phyloP scores from a whole-genome alignment of 2,113 vertebrate genomes.

The Malurus elegans region DNA sequence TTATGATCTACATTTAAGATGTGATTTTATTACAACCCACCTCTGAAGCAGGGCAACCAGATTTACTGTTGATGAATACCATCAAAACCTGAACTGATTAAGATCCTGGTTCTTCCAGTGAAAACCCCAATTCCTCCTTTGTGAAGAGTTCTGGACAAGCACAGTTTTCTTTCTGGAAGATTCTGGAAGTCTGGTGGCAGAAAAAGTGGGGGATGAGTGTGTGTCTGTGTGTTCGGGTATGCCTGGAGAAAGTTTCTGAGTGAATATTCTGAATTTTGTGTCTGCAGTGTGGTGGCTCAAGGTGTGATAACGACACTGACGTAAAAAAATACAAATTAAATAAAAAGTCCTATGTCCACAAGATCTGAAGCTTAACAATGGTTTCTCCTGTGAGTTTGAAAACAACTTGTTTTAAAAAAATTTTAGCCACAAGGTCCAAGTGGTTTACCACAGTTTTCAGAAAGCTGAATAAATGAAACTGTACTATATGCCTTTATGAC shows the following conservation, averaged over 20 bases:
- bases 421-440: not conserved
- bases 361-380: not conserved
- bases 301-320: not conserved
- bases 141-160: not conserved
- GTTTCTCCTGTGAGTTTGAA: not conserved
- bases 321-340: not conserved
- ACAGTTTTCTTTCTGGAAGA: not conserved
- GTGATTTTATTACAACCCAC: not conserved
- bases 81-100: not conserved
- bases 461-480: not conserved
- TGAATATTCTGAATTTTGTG: not conserved
- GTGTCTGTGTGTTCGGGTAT: not conserved
- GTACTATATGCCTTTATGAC: not conserved
- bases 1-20: not conserved
- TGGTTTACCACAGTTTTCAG: not conserved
- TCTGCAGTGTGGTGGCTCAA: fast-evolving
- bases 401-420: not conserved
- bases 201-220: fast-evolving
- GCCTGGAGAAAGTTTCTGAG: not conserved
- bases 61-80: not conserved
- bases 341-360: not conserved
- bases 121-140: not conserved
- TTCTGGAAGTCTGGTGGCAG: not conserved
- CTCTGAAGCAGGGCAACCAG: not conserved
- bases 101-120: not conserved